phyloP scores from a whole-genome alignment of 2,888 invertebrate species.

The Chymomyza caudatula region DNA sequence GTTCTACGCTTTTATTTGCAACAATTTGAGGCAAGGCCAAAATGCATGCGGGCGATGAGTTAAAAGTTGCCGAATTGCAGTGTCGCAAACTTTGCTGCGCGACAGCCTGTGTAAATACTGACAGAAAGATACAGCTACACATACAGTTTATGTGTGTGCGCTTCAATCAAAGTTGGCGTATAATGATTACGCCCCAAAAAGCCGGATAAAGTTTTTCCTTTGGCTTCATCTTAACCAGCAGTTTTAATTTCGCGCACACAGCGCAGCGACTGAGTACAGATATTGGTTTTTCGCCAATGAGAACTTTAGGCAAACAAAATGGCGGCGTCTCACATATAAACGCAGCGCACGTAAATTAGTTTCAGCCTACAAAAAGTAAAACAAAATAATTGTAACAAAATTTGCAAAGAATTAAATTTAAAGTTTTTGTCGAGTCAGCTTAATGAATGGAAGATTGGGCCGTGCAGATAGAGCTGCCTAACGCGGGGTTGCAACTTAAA shows the following conservation, averaged over 20 bases:
- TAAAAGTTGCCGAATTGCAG: constrained; percentile 54
- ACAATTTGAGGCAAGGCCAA: constrained; percentile 58
- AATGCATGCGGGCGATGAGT: constrained; percentile 63
- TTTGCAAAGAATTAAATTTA: constrained; percentile 30
- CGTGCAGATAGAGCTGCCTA: constrained; percentile 5
- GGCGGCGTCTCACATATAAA: constrained; percentile 7
- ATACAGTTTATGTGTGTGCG: neutral
- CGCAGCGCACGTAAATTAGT: constrained; percentile 25
- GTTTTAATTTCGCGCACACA: constrained; percentile 55
- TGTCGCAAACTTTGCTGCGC: constrained; percentile 46
- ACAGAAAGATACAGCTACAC: neutral
- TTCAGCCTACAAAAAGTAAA: neutral
- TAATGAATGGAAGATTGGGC: constrained; percentile 31
- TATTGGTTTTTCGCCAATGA: constrained; percentile 33
- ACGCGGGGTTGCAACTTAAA: constrained; percentile 72
- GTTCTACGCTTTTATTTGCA: constrained; percentile 57
- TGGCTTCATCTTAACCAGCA: constrained; percentile 51
- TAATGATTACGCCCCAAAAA: constrained; percentile 42
- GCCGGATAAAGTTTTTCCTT: constrained; percentile 42
- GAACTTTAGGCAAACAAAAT: constrained; percentile 62
- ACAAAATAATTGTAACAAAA: neutral
- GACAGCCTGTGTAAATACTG: constrained; percentile 65
- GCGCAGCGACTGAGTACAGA: constrained; percentile 4
- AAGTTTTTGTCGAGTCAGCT: constrained; percentile 40
- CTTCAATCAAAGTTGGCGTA: constrained; percentile 47